Conservation (phyloP, 2,797 vertebrate genomes). For the Eulemur albifrons region DNA sequence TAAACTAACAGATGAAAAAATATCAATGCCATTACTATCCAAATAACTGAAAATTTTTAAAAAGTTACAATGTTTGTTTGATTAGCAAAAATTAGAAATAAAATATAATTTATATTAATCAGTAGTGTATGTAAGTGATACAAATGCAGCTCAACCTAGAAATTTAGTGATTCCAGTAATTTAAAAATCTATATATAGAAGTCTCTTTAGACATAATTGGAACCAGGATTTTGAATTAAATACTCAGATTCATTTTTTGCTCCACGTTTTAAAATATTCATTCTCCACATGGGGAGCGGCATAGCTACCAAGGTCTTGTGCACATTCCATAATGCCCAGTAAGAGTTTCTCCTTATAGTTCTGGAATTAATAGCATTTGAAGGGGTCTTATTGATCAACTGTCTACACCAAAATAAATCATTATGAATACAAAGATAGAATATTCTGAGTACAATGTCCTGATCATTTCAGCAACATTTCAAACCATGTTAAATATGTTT, state of each 20-base stretch:
- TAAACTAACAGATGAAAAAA: not conserved
- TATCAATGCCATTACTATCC: not conserved
- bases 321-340: not conserved
- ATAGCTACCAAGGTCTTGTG: not conserved
- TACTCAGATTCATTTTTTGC: not conserved
- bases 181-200: not conserved
- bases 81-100: not conserved
- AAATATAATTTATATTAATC: not conserved
- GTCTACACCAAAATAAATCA: not conserved
- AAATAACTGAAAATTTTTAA: not conserved
- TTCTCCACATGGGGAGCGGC: not conserved
- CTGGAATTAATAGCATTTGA: not conserved
- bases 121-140: not conserved
- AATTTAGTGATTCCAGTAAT: not conserved
- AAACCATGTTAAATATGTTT: not conserved
- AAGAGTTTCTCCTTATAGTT: not conserved
- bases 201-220: not conserved
- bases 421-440: not conserved
- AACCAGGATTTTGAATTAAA: not conserved
- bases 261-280: not conserved
- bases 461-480: not conserved
- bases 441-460: not conserved
- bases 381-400: not conserved
- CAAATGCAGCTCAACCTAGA: not conserved
- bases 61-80: not conserved